These are phyloP conservation scores for Hyppa rectilinea DNA, from an alignment of 2,888 invertebrate species.

Conservation along the genomic window DNA sequence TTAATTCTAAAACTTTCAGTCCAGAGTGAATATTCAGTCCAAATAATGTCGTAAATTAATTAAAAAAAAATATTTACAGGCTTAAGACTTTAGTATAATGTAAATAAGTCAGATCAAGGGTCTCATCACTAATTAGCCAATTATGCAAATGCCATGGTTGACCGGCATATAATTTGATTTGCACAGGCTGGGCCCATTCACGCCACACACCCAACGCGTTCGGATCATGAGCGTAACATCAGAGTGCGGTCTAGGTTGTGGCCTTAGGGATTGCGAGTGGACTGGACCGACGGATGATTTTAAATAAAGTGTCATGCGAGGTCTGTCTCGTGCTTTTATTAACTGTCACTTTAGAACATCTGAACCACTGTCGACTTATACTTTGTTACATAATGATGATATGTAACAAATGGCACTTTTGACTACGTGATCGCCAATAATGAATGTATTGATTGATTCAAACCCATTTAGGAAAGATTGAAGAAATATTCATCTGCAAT, in stretches of 20 bases:
- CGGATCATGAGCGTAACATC: not conserved
- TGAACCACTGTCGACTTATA: no score
- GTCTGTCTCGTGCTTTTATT: no score
- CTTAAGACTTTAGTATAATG: not conserved
- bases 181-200: conserved; percentile 19
- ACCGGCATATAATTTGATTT: conserved; percentile 30
- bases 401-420: not conserved
- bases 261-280: conserved; percentile 13
- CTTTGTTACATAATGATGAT: no score
- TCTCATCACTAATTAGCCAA: conserved; percentile 36
- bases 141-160: conserved; percentile 47
- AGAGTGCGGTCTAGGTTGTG: conserved; percentile 16
- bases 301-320: no score
- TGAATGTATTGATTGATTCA: not conserved
- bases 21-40: not conserved
- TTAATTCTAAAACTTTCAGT: not conserved
- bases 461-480: not conserved
- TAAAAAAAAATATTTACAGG: no score
- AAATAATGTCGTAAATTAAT: no score
- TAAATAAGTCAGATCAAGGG: conserved; percentile 10
- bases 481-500: not conserved
- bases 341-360: no score
- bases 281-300: not conserved
- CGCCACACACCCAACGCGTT: conserved; percentile 22
- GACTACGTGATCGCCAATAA: no score